Conservation (phyloP, 2,797 vertebrate species). For the Protonibea diacanthus region DNA sequence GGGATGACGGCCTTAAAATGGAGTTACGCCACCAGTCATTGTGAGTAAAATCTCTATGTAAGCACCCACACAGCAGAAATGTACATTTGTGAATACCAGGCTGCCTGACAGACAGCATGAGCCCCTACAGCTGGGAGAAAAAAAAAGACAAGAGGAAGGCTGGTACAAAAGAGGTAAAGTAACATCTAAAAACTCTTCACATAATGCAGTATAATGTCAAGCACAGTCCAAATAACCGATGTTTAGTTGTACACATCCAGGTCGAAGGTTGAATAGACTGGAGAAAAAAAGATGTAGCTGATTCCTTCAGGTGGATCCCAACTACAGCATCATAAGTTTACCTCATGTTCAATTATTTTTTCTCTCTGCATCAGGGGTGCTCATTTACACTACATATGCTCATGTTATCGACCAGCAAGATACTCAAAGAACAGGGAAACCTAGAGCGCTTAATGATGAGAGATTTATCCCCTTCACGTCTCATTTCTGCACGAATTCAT, state of each 20-base stretch:
- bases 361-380: constrained; percentile 83
- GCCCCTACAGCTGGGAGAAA: constrained; percentile 18
- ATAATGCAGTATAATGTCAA: constrained; percentile 11
- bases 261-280: neutral
- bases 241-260: constrained; percentile 6
- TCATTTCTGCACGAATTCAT: constrained; percentile 85
- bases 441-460: constrained; percentile 85
- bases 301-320: constrained; percentile 67
- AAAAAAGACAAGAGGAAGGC: constrained; percentile 40
- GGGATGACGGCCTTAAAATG: constrained; percentile 74
- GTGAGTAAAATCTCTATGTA: constrained; percentile 70
- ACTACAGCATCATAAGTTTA: constrained; percentile 84
- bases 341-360: constrained; percentile 78
- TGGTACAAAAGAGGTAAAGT: constrained; percentile 29
- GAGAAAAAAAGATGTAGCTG: neutral
- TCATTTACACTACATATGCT: constrained; percentile 84
- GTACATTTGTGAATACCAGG: constrained; percentile 59
- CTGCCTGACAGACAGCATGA: constrained; percentile 53
- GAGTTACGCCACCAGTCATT: constrained; percentile 71
- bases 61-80: constrained; percentile 64
- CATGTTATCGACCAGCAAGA: constrained; percentile 88
- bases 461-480: constrained; percentile 80
- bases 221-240: neutral
- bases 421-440: constrained; percentile 85
- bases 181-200: constrained; percentile 21